Evolutionary conservation across 2,797 vertebrate species (phyloP), one percentile per base, ranked within the genome.

Genomic region (Micrastur ruficollis): DNA sequence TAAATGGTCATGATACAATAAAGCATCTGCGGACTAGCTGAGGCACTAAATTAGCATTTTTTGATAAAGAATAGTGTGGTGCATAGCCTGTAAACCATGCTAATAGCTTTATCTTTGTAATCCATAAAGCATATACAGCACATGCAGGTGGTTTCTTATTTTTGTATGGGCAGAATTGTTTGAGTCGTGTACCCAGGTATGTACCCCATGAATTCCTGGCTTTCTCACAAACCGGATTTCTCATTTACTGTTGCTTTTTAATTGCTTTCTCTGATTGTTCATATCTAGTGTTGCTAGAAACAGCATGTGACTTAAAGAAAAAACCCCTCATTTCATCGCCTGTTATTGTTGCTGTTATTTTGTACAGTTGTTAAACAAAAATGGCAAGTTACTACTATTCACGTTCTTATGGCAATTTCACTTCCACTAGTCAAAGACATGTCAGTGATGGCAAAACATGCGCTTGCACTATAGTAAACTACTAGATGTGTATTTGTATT

Each of bases 1-100:
- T 94, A 96, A 97, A 92, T 81, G 92, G 93, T 91, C 81, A 86
- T 70, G 90, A 93, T 90, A 94, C 84, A 97, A 96, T 96, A 96
- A 94, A 91, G 90, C 93, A 94, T 96, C 94, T 97, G 94, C 0
- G 3, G 89, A 76, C 86, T 95, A 94, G 44, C 79, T 83, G 84
- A 95, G 81, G 73, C 27, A 81, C 61, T 70, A 81, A 90, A 93
- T 97, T 95, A 93, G 65, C 86, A 86, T 92, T 93, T 95, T 94
- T 94, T 93, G 29, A 89, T 96, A 89, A 82, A 85, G 83, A 74
- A 89, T 61, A 68, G 65, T 81, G 75, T 78, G 56, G 62, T 89
- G 44, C 65, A 73, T 44, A 88, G 93, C 84, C 81, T 85, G 61
- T 83, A 94, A 95, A 92, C 81, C 42, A 32, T 18, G 20, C 22